Percentiles rank a stretch among this genome's conserved stretches.
phyloP scores from a whole-genome alignment of 2,888 invertebrate species.

The Apodemia hepburni region DNA sequence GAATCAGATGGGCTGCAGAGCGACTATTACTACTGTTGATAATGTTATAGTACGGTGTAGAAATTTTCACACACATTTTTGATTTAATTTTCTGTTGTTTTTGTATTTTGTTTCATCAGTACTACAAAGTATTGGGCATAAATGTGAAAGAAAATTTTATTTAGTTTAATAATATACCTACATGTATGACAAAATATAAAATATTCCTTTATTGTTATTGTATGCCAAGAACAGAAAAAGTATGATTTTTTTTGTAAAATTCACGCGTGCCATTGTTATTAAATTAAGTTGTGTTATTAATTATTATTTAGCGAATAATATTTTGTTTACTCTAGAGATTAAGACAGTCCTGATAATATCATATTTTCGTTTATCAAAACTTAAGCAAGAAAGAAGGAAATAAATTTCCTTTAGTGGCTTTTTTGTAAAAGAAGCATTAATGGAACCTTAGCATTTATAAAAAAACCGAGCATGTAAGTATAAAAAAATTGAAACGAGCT shows the following conservation, averaged over 20 bases:
- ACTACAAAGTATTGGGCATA: not conserved
- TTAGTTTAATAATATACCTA: not conserved
- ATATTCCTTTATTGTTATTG: not conserved
- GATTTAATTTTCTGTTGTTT: slow-evolving; percentile 23
- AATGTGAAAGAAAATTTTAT: not conserved
- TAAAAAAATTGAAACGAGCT: too few relatives aligned
- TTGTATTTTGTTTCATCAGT: not conserved
- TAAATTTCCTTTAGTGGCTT: not conserved
- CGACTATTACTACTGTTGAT: slow-evolving; percentile 47
- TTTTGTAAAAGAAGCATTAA: too few relatives aligned
- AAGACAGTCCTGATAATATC: not conserved
- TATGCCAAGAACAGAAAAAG: not conserved
- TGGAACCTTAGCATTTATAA: too few relatives aligned
- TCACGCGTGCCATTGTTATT: not conserved
- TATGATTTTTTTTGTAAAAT: not conserved
- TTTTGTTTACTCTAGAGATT: not conserved
- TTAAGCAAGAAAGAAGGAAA: not conserved
- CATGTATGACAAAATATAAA: not conserved
- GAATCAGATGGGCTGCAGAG: slow-evolving; percentile 51
- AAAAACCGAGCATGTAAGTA: too few relatives aligned
- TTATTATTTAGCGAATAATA: not conserved
- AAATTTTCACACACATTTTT: slow-evolving; percentile 44
- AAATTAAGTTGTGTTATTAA: not conserved
- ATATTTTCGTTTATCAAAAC: not conserved
- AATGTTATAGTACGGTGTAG: slow-evolving; percentile 44